phyloP scores from a whole-genome alignment of 1,140 invertebrate genomes.

The Papilio aristodemus region DNA sequence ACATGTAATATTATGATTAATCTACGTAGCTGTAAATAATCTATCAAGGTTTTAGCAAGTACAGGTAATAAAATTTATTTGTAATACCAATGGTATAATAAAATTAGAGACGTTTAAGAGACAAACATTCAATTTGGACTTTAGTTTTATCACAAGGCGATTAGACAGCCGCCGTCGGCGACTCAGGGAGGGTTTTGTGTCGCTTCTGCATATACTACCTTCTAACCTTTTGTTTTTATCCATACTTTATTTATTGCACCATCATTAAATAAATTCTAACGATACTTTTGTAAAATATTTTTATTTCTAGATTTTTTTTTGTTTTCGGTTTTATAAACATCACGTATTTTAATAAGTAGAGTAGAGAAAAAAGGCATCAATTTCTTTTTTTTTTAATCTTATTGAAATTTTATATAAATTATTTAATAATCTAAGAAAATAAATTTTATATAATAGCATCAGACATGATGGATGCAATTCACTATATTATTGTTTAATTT shows the following conservation, averaged over 20 bases:
- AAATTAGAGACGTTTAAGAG: conserved; percentile 46
- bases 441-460: too few relatives aligned
- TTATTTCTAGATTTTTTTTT: neutral
- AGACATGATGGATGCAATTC: too few relatives aligned
- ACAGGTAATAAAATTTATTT: conserved; percentile 45
- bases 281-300: neutral
- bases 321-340: neutral
- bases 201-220: neutral
- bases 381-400: too few relatives aligned
- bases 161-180: conserved; percentile 36
- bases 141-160: conserved; percentile 45
- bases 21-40: conserved; percentile 42
- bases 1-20: conserved; percentile 17
- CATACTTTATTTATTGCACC: conserved; percentile 7
- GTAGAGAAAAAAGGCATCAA: too few relatives aligned
- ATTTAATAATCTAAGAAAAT: too few relatives aligned
- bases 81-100: conserved; percentile 45
- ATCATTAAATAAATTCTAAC: neutral
- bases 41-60: conserved; percentile 52
- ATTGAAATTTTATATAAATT: too few relatives aligned
- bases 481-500: too few relatives aligned
- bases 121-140: conserved; percentile 48
- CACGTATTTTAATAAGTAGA: too few relatives aligned
- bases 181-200: neutral
- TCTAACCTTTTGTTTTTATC: conserved; percentile 18